Evolutionary conservation across 37 sponge, comb jelly and placozoan species (phyloP).

Genomic region (Tethya wilhelma): DNA sequence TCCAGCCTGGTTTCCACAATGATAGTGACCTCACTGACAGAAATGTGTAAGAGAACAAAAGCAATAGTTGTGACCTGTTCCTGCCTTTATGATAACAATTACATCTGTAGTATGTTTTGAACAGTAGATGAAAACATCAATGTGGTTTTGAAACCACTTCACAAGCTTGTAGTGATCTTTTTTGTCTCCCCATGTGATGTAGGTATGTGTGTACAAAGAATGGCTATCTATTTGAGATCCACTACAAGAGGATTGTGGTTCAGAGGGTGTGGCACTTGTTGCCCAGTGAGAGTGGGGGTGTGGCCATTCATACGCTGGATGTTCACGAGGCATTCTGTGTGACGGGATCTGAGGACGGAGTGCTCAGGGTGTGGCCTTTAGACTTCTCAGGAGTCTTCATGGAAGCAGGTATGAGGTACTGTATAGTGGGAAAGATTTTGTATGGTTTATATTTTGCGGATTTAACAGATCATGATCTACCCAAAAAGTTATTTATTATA

Average conservation of each 20-base stretch:
- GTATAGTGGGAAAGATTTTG: too few species aligned
- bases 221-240: constrained; percentile 73
- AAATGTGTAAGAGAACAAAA: constrained; percentile 46
- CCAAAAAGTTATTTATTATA: too few species aligned
- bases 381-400: constrained; percentile 78
- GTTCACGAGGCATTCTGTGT: constrained; percentile 81
- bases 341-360: constrained; percentile 85
- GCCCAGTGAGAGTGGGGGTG: constrained; percentile 33
- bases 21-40: constrained; percentile 56
- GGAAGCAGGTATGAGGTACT: constrained; percentile 83
- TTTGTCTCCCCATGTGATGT: background rate
- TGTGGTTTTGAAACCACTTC: background rate
- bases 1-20: constrained; percentile 54
- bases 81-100: background rate
- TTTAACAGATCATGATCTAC: too few species aligned
- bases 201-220: constrained; percentile 72
- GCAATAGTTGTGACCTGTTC: too few species aligned
- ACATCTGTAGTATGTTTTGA: background rate
- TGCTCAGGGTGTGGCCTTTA: constrained; percentile 84
- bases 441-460: too few species aligned
- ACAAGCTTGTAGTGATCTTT: background rate
- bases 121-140: background rate
- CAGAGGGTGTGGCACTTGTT: constrained; percentile 74
- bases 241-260: constrained; percentile 65
- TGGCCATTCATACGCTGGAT: constrained; percentile 64